Evolutionary conservation across 2,888 invertebrate genomes (phyloP), one percentile per base, ranked within the genome.

Genomic region (Gisinianus flammeolus): DNA sequence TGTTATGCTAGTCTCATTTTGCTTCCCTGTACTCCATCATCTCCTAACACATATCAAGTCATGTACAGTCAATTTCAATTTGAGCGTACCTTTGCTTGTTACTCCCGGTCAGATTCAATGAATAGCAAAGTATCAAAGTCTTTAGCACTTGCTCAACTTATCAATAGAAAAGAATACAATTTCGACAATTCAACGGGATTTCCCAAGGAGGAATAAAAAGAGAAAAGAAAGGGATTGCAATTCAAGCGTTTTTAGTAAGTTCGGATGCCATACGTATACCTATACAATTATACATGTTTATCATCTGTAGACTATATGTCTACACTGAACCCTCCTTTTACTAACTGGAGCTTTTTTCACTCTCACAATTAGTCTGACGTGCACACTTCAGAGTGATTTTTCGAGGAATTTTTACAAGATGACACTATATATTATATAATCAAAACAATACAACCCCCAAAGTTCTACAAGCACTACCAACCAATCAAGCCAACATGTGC

Each of bases 401-500:
- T 54, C 54, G 54, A 54, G 54, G 19, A 16, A 54, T 19, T 44
- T 6, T 54, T 54, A 54, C n/a, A 54, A 3, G n/a, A 54, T 54
- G 54, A 54, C 54, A 54, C n/a, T 54, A 4, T 16, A 19, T 54
- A n/a, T 44, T 44, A n/a, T 54, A 54, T n/a, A 54, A 54, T 54
- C n/a, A 54, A 54, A 54, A n/a, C 16, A 4, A 54, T n/a, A n/a
- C n/a, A 19, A 16, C 16, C 19, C 16, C 16, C n/a, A 3, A 5
- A n/a, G 6, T 19, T 4, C 54, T 8, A 5, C 54, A n/a, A n/a
- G 30, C 30, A 56, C 71, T 71, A 28, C 31, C 28, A 56, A 30
- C 56, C 71, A 71, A 56, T 71, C 19, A 71, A 19, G 31, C 70
- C 70, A 28, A 70, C 70, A 31, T 56, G 56, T 12, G n/a, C 54